Evolutionary conservation across 2,113 vertebrate genomes (phyloP).

Genomic region (Urocolius indicus): DNA sequence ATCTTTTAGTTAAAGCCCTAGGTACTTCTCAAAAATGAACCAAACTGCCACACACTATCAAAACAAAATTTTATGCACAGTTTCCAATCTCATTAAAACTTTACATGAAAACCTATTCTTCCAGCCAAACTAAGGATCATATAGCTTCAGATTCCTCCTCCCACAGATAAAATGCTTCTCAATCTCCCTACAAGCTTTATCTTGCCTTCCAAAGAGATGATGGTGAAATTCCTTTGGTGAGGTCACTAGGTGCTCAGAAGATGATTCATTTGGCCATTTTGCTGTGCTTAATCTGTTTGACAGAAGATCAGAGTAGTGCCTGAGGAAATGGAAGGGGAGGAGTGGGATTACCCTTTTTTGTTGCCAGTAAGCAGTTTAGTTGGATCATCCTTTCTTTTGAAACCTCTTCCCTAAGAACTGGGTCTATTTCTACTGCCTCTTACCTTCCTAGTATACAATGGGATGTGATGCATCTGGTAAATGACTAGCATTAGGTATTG

Average conservation of each 20-base stretch:
- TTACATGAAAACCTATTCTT: background rate
- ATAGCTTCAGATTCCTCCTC: background rate
- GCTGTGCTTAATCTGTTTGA: background rate
- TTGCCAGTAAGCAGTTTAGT: background rate
- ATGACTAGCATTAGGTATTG: background rate
- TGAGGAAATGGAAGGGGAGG: background rate
- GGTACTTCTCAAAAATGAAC: background rate
- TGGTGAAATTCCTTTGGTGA: background rate
- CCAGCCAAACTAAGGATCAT: background rate
- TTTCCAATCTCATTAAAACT: background rate
- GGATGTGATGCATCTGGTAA: background rate
- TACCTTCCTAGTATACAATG: background rate
- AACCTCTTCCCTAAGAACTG: background rate
- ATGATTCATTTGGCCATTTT: slow-evolving; percentile 12
- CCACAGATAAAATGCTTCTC: background rate
- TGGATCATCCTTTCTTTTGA: background rate
- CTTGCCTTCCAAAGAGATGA: background rate
- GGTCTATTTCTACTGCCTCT: background rate
- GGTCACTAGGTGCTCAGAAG: background rate
- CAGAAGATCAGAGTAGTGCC: slow-evolving; percentile 3
- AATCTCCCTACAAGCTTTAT: background rate
- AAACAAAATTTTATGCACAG: background rate
- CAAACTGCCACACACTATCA: background rate
- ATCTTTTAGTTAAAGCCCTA: background rate
- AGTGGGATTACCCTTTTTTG: background rate